These are phyloP conservation scores for Herminia tarsipennalis DNA, from an alignment of 2,888 invertebrate genomes.

Conservation along the genomic window DNA sequence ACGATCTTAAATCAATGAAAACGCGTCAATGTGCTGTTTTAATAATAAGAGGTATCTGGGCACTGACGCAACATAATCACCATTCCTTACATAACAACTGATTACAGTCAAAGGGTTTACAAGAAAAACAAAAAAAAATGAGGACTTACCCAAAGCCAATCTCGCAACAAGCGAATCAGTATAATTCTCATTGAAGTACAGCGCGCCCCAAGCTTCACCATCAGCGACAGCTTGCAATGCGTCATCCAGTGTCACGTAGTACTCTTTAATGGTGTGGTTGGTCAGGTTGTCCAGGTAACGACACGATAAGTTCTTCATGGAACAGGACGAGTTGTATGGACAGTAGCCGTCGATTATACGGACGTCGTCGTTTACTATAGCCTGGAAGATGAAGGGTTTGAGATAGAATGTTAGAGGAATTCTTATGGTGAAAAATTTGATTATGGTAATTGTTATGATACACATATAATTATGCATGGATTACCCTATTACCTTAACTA, in stretches of 20 bases:
- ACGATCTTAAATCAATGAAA: no score
- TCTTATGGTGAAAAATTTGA: no score
- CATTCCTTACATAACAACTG: no score
- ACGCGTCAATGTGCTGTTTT: no score
- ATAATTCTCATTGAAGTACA: slow-evolving; percentile 96
- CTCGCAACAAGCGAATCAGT: slow-evolving; percentile 94
- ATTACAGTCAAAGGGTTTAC: no score
- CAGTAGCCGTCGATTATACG: slow-evolving; percentile 78
- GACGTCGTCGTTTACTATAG: slow-evolving; percentile 80
- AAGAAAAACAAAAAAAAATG: background rate
- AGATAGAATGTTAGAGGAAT: background rate
- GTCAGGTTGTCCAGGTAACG: slow-evolving; percentile 92
- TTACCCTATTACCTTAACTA: no score
- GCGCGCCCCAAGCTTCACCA: slow-evolving; percentile 95
- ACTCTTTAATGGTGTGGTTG: slow-evolving; percentile 88
- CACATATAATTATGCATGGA: no score
- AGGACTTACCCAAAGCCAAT: slow-evolving; percentile 85
- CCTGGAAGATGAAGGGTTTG: slow-evolving; percentile 51
- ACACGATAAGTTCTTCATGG: slow-evolving; percentile 90
- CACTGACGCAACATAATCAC: no score
- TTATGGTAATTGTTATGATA: no score
- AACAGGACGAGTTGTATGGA: slow-evolving; percentile 87
- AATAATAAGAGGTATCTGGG: no score
- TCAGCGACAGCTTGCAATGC: slow-evolving; percentile 90
- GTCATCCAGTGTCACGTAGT: slow-evolving; percentile 87